Base-by-base conservation (phyloP, 2,113 vertebrate genomes). In the Ramphastos sulfuratus region DNA sequence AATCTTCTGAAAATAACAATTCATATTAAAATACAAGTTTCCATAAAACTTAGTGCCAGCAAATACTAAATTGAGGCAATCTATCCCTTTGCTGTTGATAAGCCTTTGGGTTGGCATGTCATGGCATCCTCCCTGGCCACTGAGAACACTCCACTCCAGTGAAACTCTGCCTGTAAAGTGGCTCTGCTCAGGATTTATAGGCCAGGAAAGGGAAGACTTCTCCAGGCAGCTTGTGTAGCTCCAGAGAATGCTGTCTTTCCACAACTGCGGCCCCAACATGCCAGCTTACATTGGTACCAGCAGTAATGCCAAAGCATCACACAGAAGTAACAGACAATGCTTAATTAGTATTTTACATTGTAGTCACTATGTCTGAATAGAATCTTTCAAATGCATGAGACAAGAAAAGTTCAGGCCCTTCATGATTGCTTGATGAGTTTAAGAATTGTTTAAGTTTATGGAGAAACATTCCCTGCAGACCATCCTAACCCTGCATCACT, bases 201-300 rank as follows among this genome's bases (percentile, higher is more conserved):
- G 4, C 4, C 55, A 82, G 16, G 24, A 82, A 70, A 63, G 11
- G 18, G 12, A 84, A 61, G 24, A 39, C 48, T 54, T 58, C 35
- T 27, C 17, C 28, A 12, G 27, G 28, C 0, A 1, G 13, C 31
- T 48, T 67, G 39, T 23, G 13, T 13, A 66, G 27, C n/a, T 59
- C 33, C 56, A 46, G 21, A 42, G 28, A 73, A 70, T 1, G 10
- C 11, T 31, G 3, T 42, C 27, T 46, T 90, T 31, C n/a, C 37
- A 66, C 18, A 78, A 8, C 37, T 24, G 25, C 25, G 71, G 17
- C 31, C 20, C 42, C 13, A 67, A 44, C 23, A 30, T 1, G 5
- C 3, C 6, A 1, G 14, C 39, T 66, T 79, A 30, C 2, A 1
- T 3, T 2, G 0, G 15, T 50, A 30, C 19, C 1, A 0, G 0